Evolutionary conservation across 1,140 invertebrate species (phyloP), one percentile per base, ranked within the genome.

Genomic region (Aradophagus sp.): DNA sequence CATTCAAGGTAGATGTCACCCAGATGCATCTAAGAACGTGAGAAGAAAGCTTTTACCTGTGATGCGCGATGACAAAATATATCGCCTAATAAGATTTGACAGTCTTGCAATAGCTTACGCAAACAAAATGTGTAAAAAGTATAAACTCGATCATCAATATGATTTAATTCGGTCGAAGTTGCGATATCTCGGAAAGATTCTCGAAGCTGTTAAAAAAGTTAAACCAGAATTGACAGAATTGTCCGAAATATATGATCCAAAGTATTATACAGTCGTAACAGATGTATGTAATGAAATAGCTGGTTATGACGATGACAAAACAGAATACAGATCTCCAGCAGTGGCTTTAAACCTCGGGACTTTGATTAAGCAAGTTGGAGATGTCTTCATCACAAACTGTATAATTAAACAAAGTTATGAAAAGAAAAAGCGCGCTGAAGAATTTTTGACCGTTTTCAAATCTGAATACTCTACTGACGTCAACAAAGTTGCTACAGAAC

Each of bases 401-500:
- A 29, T 29, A 29, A 29, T 6, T 6, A 29, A 29, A 2, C 6
- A 29, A n/a, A n/a, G 11, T 10, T 5, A 6, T 6, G 27, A 29
- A 29, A 4, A 29, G 10, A 6, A 29, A 29, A 29, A 6, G 11
- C 10, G 27, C 10, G 27, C 10, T 29, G 27, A 29, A 29, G 11
- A 29, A 2, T 29, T 29, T 29, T 2, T 29, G 11, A 29, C 7
- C 7, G 2, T 29, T 2, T 29, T 6, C 2, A 5, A 6, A 5
- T 6, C 7, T 10, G 4, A 29, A 2, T 29, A 29, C 10, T 6
- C 6, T 5, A n/a, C 8, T 23, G 58, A 31, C 39, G 38, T 71
- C 0, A 71, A 70, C 16, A 74, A 74, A 61, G 36, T 61, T 12
- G 72, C 52, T 29, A 32, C 14, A 0, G 72, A 74, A 31, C 50